Evolutionary conservation across 2,113 vertebrate genomes (phyloP).

Genomic region (Rhinolophus sinicus): DNA sequence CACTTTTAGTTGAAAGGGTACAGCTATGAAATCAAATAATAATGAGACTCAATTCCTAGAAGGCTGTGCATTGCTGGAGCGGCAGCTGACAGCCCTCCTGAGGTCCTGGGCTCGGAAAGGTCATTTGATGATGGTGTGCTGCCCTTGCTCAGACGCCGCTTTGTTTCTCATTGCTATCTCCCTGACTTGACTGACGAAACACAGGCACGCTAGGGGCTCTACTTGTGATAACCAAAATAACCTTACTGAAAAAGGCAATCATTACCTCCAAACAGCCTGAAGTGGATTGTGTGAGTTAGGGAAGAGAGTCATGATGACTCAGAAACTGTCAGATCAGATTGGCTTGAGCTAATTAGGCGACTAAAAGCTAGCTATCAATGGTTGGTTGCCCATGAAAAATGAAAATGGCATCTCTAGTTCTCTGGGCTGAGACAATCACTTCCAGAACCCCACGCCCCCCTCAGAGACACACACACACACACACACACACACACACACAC

Average conservation of each 20-base stretch:
- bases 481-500: neutral
- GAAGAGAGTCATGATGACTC: constrained; percentile 10
- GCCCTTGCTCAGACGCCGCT: neutral
- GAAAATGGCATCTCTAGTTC: constrained; percentile 15
- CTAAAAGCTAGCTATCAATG: neutral
- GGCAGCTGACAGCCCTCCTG: neutral
- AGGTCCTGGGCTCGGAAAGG: neutral
- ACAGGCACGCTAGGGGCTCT: neutral
- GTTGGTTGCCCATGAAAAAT: neutral
- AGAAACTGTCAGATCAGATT: constrained; percentile 36
- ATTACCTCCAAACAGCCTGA: constrained; percentile 28
- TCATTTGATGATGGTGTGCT: neutral
- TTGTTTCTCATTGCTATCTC: constrained; percentile 7
- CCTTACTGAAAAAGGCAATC: constrained; percentile 23
- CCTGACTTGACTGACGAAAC: constrained; percentile 18
- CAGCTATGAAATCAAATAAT: constrained; percentile 36
- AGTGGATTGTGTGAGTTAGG: neutral
- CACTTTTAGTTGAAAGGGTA: constrained; percentile 20
- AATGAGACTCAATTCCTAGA: constrained; percentile 27
- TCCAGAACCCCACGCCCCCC: too few species aligned
- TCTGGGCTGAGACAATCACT: neutral
- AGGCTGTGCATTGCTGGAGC: neutral
- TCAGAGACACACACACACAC: too few species aligned
- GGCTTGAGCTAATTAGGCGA: neutral
- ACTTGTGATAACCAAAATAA: constrained; percentile 48